These are phyloP conservation scores for Streptopelia turtur DNA, from an alignment of 2,797 vertebrate species.

Conservation along the genomic window DNA sequence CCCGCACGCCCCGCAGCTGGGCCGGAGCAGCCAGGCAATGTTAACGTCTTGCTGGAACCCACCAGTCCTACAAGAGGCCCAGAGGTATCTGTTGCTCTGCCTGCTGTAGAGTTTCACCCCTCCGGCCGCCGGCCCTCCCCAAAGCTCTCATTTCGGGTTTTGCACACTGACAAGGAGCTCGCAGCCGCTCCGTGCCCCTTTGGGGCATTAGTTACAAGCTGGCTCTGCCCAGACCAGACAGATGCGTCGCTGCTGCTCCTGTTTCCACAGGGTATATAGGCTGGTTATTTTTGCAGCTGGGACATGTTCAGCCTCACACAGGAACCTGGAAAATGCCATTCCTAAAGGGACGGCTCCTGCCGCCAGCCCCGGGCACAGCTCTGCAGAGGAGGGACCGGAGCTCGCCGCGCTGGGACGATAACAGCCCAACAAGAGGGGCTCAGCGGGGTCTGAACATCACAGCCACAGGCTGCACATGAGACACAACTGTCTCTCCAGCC, in stretches of 20 bases:
- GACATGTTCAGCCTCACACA: constrained; percentile 42
- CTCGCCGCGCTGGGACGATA: accelerated
- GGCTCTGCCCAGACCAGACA: constrained; percentile 40
- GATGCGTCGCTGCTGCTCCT: constrained; percentile 61
- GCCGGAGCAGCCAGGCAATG: background rate
- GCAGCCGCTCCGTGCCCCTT: background rate
- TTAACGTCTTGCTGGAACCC: background rate
- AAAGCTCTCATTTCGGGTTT: background rate
- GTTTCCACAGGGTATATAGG: background rate
- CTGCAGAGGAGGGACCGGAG: accelerated
- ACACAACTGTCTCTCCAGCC: background rate
- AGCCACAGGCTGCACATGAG: accelerated
- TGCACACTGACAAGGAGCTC: background rate
- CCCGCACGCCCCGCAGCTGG: background rate
- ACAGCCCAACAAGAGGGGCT: background rate
- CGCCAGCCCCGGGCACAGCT: background rate
- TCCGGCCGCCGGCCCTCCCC: background rate
- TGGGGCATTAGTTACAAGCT: constrained; percentile 14
- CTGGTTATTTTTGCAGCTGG: constrained; percentile 62
- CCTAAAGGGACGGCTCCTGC: background rate
- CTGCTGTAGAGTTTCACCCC: background rate
- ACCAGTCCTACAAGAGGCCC: background rate
- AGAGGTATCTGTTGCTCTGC: background rate
- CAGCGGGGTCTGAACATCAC: background rate
- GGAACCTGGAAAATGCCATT: constrained; percentile 60